Evolutionary conservation across 1,140 invertebrate species (phyloP), one percentile per base, ranked within the genome.

Genomic region (Agraylea sexmaculata): DNA sequence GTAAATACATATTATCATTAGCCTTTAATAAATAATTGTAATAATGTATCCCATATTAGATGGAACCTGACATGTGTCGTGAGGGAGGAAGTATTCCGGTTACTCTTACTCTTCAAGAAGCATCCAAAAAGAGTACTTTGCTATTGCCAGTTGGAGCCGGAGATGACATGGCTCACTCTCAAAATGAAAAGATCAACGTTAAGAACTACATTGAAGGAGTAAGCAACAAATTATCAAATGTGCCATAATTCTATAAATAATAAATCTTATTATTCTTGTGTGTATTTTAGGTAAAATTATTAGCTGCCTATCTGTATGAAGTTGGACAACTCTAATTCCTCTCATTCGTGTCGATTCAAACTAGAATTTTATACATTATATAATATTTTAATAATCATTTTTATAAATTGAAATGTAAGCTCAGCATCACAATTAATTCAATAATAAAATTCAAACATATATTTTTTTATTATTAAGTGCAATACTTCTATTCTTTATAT

Each of bases 141-240:
- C 67, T 98, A 21, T 68, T 98, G 34, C 92, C 92, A 3, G 78
- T 90, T 54, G 94, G 94, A 33, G 77, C 80, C 47, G 81, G 80
- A 41, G 93, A 97, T 63, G 94, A 98, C 68, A 93, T 93, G 45
- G 92, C 93, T 42, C 94, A 99, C 70, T 94, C 91, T 1, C 94
- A 97, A 64, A 97, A 97, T 69, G 94, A 98, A 63, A 98, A 98
- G 62, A 74, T 97, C 47, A 82, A 95, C 67, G 68, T 84, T 39
- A 68, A 71, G 35, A 97, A 96, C 65, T 97, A 95, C 53, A 91
- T 96, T 50, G 77, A 91, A 66, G 92, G 92, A 44, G 89, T 94
- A 70, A 76, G 79, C 70, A 23, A n/a, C 16, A 12, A 28, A 29
- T 37, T 37, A 11, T 35, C 15, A 19, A 19, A 20, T 35, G 5